Base-by-base conservation (phyloP, 1,140 invertebrate genomes). In the Alviniconcha marisindica region DNA sequence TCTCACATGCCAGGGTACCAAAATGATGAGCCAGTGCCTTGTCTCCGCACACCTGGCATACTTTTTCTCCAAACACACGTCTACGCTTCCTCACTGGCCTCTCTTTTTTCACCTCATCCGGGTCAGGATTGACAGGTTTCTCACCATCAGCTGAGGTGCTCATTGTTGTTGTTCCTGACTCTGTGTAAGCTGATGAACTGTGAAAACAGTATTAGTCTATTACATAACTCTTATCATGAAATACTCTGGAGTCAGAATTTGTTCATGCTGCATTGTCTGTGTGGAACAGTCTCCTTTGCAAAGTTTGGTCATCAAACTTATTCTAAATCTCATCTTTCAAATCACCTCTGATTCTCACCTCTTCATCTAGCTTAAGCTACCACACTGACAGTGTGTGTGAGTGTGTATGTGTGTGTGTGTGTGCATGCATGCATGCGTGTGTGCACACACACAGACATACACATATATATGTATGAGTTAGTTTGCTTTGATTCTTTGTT, bases 1-100 rank as follows among this genome's bases (percentile, higher is more conserved):
- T 80, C 40, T 80, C 78, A 80, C 78, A 80, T 3, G 78, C 78
- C 56, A 80, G 36, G 15, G 60, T 21, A 42, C 78, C 78, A 44
- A 80, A 80, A 40, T 80, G 78, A 33, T 80, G 78, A 28, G 78
- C 78, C 31, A 66, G 56, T 7, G 78, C 78, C 31, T 80, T 80
- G 56, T 80, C 78, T 0, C 78, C 78, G 36, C 78, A 80, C 31
- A 80, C 60, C 28, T 80, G 78, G 21, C 78, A 80, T 12, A 69
- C 33, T 63, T 80, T 80, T 36, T 44, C 78, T 56, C 78, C 78
- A n/a, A 28, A 44, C 56, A 80, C 56, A 28, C 78, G 78, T 2
- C 78, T 31, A n/a, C 78, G 78, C 28, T 80, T 80, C 31, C 78
- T 56, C 31, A 80, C 78, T 66, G 60, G 78, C 21, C 60, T 38